Evolutionary conservation across 2,888 invertebrate species (phyloP), one percentile per base, ranked within the genome.

Genomic region (Alcis repandata): DNA sequence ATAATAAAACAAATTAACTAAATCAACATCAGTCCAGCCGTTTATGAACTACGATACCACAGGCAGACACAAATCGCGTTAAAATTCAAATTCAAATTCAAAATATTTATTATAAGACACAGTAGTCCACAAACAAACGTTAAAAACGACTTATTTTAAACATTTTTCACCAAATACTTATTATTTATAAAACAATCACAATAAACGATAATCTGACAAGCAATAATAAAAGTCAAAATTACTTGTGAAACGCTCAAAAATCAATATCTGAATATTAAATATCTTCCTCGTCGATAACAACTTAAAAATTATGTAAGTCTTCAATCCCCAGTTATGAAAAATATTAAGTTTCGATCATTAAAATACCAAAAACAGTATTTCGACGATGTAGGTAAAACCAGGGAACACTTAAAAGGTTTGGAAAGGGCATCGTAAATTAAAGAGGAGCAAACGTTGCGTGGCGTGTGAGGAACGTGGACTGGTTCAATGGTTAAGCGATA

Each of bases 341-440:
- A 63, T 63, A 63, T 63, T 59, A 53, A 41, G 41, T 63, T 63
- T 36, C 63, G 7, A 53, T 63, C 59, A 63, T 63, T 63, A 63
- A 63, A 63, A 49, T n/a, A 10, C 41, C 53, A 3, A 54, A 59
- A 59, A 38, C 54, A 59, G 43, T 54, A 17, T 53, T 46, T 49
- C 43, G 27, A 8, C 40, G 22, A 48, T 58, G 38, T 48, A 58
- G 60, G 54, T 43, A 43, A 17, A 10, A 27, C n/a, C 27, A 13
- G 0, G 32, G 43, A 54, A 41, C 10, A 17, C 27, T 27, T 2
- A 1, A 32, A 8, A 4, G 6, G 2, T 8, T 11, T 27, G 11
- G 54, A 54, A 32, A 32, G 43, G 13, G 0, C 54, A 32, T 13
- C 7, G 4, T 15, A 41, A 49, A 10, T 20, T 33, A 27, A 8